Percentiles rank a stretch among this genome's conserved stretches.
phyloP scores from a whole-genome alignment of 2,113 vertebrate genomes.

The Lanius collurio region DNA sequence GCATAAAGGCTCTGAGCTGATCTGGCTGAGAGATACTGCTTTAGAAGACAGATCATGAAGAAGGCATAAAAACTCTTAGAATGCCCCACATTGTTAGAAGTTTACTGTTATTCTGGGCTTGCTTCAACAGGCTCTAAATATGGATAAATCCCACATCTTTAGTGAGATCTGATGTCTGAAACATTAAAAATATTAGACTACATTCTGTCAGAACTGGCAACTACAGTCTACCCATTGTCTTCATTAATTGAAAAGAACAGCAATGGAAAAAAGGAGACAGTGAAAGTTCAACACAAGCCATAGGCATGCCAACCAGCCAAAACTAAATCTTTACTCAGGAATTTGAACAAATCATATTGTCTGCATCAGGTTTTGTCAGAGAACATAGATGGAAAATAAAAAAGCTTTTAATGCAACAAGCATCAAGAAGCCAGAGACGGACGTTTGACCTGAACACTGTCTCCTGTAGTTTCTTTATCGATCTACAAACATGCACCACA shows the following conservation, averaged over 20 bases:
- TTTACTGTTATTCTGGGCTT: slow-evolving; percentile 5
- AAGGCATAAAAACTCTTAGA: not conserved
- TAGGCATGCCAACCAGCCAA: not conserved
- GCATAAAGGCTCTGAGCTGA: not conserved
- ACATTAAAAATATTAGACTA: not conserved
- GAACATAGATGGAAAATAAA: not conserved
- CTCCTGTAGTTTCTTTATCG: not conserved
- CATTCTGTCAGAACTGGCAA: not conserved
- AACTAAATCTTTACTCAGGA: not conserved
- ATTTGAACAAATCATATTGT: not conserved
- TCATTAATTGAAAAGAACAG: not conserved
- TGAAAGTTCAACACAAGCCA: not conserved
- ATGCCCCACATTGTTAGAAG: not conserved
- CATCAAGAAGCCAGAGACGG: not conserved
- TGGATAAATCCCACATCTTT: not conserved
- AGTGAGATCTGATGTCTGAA: not conserved
- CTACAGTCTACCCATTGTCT: slow-evolving; percentile 12
- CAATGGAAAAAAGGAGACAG: not conserved
- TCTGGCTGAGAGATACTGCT: not conserved
- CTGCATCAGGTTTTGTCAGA: not conserved
- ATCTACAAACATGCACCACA: not conserved
- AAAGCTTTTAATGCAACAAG: not conserved
- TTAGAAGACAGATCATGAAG: not conserved
- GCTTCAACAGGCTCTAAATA: not conserved
- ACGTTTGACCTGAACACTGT: not conserved